Evolutionary conservation across 2,888 invertebrate species (phyloP).

Genomic region (Pterostichus madidus): DNA sequence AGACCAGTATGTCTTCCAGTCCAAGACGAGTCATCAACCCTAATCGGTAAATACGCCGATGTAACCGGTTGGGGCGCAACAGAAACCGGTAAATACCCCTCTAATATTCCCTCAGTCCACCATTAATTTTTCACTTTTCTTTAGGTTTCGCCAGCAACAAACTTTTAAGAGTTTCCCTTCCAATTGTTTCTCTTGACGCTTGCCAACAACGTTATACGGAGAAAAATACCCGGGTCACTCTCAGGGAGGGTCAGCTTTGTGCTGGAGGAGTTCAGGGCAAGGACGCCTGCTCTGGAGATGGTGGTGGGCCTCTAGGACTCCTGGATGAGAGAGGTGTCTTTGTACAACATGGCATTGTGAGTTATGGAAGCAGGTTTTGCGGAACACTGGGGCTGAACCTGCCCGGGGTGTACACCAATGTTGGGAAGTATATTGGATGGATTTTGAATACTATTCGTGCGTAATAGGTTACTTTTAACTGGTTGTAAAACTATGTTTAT

Average conservation of each 20-base stretch:
- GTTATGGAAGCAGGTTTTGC: constrained; percentile 33
- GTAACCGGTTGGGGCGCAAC: constrained; percentile 47
- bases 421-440: constrained; percentile 16
- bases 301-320: constrained; percentile 22
- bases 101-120: too few species aligned
- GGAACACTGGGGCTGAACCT: neutral
- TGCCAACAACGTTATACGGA: constrained; percentile 4
- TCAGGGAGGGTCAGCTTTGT: constrained; percentile 8
- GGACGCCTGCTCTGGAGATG: constrained; percentile 46
- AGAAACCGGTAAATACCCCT: constrained; percentile 34
- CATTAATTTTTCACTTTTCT: neutral
- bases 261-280: constrained; percentile 21
- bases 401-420: constrained; percentile 42
- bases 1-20: constrained; percentile 32
- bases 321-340: neutral
- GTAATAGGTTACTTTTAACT: neutral
- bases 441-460: constrained; percentile 22
- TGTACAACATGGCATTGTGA: constrained; percentile 42
- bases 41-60: constrained; percentile 21
- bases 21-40: neutral
- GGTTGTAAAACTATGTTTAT: neutral
- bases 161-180: constrained; percentile 2
- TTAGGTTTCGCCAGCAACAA: constrained; percentile 16
- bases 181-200: neutral
- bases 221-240: neutral